Evolutionary conservation across 1,140 invertebrate species (phyloP), one percentile per base, ranked within the genome.

Genomic region (Drosophila sp.): DNA sequence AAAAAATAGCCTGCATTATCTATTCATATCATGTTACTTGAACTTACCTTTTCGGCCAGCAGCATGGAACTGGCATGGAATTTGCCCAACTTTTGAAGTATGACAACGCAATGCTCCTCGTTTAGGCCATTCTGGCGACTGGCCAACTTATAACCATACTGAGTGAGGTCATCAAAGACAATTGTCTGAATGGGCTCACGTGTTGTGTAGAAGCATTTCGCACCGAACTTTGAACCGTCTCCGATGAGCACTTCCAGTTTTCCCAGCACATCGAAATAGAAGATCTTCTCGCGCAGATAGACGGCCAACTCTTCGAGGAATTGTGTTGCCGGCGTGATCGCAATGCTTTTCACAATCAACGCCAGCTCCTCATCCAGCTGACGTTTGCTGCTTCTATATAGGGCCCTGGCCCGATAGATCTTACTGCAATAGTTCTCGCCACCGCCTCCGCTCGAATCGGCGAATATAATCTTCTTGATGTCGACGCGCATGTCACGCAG

Each of bases 31-130:
- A 21, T 21, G 21, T 21, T 21, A 32, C n/a, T 14, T 25, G 8
- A 6, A 70, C 73, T 71, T 59, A 91, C 90, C 77, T 87, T 90
- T 36, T 87, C 76, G 21, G 77, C 65, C 51, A 91, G 50, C 25
- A 91, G 43, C 91, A 91, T 91, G 14, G 90, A 91, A 41, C 86
- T 76, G 56, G 90, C 90, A 63, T 91, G 90, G 40, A 91, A 91
- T 58, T 91, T 91, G 16, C 77, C 90, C 72, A 91, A 41, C 38
- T 91, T 91, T 41, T 54, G 58, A 0, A 91, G 48, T n/a, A 91
- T 75, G 18, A 91, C 71, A 4, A 89, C 56, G 25, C 90, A 91
- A 66, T 91, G 90, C 51, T 89, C 86, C 76, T 91, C 90, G 51
- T 91, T 76, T 8, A 91, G 80, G 6, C 90, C 90, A 38, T 50